Conservation (phyloP, 2,888 invertebrate species). For the Molanna angustata region DNA sequence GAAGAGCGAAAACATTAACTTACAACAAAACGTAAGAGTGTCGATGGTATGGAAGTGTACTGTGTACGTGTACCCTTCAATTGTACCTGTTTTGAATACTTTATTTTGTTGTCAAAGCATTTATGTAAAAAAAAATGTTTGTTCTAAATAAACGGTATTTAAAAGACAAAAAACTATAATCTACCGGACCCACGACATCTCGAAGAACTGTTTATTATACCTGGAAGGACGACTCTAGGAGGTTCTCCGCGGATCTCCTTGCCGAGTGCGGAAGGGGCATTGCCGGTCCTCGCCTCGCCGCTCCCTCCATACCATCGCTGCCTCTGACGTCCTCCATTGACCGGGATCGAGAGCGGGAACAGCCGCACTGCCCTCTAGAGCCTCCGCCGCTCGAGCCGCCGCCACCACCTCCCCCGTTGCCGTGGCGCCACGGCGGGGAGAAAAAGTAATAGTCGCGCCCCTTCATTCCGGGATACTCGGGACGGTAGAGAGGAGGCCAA, state of each 20-base stretch:
- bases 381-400: constrained; percentile 44
- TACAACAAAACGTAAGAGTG: no score
- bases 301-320: constrained; percentile 52
- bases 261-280: constrained; percentile 60
- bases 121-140: no score
- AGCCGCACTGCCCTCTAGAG: constrained; percentile 39
- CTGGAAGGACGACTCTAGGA: constrained; percentile 56
- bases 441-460: constrained; percentile 60
- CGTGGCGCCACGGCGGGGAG: constrained; percentile 67
- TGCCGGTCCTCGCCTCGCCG: constrained; percentile 35
- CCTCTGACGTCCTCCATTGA: constrained; percentile 72
- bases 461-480: constrained; percentile 45
- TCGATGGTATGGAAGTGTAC: no score
- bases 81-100: no score
- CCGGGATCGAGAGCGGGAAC: constrained; percentile 60
- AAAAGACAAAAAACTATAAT: no score
- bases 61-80: no score
- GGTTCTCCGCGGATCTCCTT: constrained; percentile 70
- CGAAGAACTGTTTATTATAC: constrained; percentile 33
- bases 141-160: no score
- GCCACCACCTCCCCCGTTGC: constrained; percentile 57
- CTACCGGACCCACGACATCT: no score
- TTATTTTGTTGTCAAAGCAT: no score
- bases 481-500: constrained; percentile 64
- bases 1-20: no score